Evolutionary conservation across 2,888 invertebrate genomes (phyloP), one percentile per base, ranked within the genome.

Genomic region (Helobdella robusta): DNA sequence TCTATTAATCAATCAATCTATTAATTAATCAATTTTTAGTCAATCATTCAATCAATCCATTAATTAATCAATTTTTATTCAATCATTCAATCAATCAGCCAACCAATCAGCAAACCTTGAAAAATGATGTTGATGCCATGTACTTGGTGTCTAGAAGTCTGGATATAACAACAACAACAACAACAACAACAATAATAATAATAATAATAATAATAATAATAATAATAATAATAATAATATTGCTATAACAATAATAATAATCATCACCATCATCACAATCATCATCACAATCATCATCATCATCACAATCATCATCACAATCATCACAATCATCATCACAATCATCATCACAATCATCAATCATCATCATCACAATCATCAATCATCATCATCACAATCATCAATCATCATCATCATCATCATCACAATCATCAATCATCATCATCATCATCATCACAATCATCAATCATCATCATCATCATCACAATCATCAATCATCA

Each of bases 121-220:
- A 56, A 1, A 32, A 32, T 6, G n/a, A 28, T 4, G 28, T 32
- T 4, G 56, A 56, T 5, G 56, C 56, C 56, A 56, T 56, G 56
- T 56, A 32, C 32, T 56, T 56, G 6, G 56, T 56, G 56, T 56
- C 56, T 5, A 56, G 56, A 40, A 40, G 40, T 40, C 15, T 15
- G 15, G 11, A 40, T 40, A 11, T 15, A 11, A 11, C 40, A 40
- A 40, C 11, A 11, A 40, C 40, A 40, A 40, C 11, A 40, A 11
- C 40, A 40, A 40, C 15, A 11, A 40, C 8, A 48, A 48, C 23
- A 48, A 5, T 48, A 48, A 48, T 48, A 23, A 48, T 48, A 48
- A 48, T 23, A 5, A 48, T 8, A 48, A 48, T 48, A 48, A 48
- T 48, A 40, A 40, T 40, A 40, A 40, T 40, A 40, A 40, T 40